Evolutionary conservation across 1,140 invertebrate genomes (phyloP).

Genomic region (Drosophila truncata): DNA sequence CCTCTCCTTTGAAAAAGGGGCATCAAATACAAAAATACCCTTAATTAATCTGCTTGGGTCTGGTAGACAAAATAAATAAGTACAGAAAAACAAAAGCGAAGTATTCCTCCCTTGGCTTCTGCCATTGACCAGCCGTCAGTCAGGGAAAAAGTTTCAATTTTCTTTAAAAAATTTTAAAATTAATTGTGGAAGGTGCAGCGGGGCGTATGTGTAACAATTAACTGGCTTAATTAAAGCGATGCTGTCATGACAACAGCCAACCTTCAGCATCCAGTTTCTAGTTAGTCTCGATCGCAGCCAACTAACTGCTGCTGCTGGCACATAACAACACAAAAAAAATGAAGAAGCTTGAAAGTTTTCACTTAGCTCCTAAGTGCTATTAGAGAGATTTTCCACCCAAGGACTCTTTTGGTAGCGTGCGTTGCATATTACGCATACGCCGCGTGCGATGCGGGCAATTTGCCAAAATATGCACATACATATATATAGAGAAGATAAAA

Average conservation of each 20-base stretch:
- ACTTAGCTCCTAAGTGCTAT: constrained; percentile 47
- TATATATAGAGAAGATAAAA: constrained; percentile 9
- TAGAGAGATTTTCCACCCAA: constrained; percentile 45
- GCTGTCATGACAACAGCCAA: constrained; percentile 31
- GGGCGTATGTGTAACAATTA: constrained; percentile 73
- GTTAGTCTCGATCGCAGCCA: constrained; percentile 1
- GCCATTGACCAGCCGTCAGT: constrained; percentile 10
- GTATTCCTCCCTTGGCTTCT: constrained; percentile 25
- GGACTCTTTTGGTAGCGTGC: constrained; percentile 33
- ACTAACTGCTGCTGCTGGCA: constrained; percentile 12
- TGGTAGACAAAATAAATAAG: constrained; percentile 25
- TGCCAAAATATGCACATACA: constrained; percentile 31
- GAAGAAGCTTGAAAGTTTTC: constrained; percentile 17
- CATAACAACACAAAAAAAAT: background rate
- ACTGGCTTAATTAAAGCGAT: constrained; percentile 63
- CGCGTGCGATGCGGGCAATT: constrained; percentile 38
- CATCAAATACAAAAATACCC: constrained; percentile 43
- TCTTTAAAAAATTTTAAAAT: constrained; percentile 40
- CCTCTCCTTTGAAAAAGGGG: background rate
- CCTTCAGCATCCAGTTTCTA: background rate
- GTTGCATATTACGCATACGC: constrained; percentile 56
- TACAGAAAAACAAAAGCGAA: constrained; percentile 28
- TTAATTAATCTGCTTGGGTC: constrained; percentile 68
- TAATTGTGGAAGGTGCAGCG: constrained; percentile 64
- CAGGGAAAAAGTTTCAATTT: constrained; percentile 30